Evolutionary conservation across 2,797 vertebrate genomes (phyloP).

Genomic region (Sciurus carolinensis): DNA sequence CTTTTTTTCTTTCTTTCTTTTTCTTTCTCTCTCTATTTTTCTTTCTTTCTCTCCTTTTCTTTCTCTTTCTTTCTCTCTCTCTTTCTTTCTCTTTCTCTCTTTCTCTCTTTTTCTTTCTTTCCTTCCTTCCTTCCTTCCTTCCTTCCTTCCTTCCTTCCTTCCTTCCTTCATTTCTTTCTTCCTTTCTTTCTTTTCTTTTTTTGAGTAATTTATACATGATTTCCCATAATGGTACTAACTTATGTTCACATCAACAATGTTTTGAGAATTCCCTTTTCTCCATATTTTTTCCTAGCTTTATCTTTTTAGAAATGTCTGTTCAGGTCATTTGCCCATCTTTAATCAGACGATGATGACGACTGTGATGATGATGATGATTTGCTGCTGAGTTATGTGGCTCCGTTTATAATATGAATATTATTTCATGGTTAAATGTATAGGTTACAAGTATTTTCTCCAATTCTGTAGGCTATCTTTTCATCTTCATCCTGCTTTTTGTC

Average conservation of each 20-base stretch:
- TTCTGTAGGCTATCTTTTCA: background rate
- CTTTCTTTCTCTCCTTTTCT: too few species aligned
- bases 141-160: too few species aligned
- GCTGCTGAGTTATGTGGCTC: background rate
- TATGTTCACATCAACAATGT: background rate
- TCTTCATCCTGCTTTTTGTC: background rate
- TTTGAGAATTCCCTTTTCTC: background rate
- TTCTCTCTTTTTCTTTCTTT: too few species aligned
- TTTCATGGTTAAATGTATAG: background rate
- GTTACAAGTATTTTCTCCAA: background rate
- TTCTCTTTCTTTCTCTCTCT: too few species aligned
- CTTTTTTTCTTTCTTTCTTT: too few species aligned
- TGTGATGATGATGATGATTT: too few species aligned
- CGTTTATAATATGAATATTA: background rate
- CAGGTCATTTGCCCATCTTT: background rate
- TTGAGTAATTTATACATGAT: background rate
- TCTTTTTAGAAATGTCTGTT: background rate
- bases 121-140: too few species aligned
- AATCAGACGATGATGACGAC: too few species aligned
- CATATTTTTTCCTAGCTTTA: too few species aligned
- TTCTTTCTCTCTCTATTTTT: background rate
- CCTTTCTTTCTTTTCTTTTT: background rate
- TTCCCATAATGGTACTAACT: background rate
- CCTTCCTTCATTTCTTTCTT: too few species aligned
- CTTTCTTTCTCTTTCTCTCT: too few species aligned